Percentiles rank a stretch among this genome's conserved stretches.
Conservation (phyloP, 1,140 invertebrate species). For the Cyclargus thomasi region DNA sequence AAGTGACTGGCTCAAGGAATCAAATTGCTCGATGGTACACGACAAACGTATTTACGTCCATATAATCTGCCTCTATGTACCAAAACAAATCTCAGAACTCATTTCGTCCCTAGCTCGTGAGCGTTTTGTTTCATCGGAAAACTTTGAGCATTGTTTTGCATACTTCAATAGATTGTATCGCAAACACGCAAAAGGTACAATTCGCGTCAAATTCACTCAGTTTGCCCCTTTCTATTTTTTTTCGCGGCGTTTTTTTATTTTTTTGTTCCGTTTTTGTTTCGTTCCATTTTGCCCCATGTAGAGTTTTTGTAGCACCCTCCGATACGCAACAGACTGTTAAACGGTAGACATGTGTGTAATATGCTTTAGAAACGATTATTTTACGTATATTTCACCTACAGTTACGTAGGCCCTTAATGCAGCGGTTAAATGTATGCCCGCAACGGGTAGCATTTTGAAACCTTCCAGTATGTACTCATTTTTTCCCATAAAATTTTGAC, state of each 20-base stretch:
- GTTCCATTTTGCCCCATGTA: slow-evolving; percentile 40
- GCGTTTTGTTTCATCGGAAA: slow-evolving; percentile 16
- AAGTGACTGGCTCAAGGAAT: too few species aligned
- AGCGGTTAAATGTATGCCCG: too few species aligned
- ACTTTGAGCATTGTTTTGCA: slow-evolving; percentile 17
- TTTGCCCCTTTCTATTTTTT: slow-evolving; percentile 36
- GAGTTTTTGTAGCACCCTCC: slow-evolving; percentile 46
- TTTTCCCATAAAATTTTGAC: too few species aligned
- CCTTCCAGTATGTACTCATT: too few species aligned
- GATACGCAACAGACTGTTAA: slow-evolving; percentile 64
- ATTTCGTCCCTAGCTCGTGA: neutral
- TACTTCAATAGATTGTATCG: slow-evolving; percentile 19
- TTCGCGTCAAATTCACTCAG: slow-evolving; percentile 42
- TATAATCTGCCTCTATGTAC: slow-evolving; percentile 52
- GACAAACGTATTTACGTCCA: slow-evolving; percentile 39
- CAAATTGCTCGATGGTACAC: too few species aligned
- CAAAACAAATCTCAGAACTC: neutral
- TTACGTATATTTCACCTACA: neutral
- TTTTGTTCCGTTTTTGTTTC: neutral
- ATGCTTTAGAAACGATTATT: slow-evolving; percentile 25
- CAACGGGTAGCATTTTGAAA: too few species aligned
- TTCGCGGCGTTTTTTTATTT: slow-evolving; percentile 11
- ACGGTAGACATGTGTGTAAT: slow-evolving; percentile 46
- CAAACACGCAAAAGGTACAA: slow-evolving; percentile 31
- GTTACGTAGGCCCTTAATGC: too few species aligned